Conservation (phyloP, 2,888 invertebrate species). For the Ectropis crepuscularia region DNA sequence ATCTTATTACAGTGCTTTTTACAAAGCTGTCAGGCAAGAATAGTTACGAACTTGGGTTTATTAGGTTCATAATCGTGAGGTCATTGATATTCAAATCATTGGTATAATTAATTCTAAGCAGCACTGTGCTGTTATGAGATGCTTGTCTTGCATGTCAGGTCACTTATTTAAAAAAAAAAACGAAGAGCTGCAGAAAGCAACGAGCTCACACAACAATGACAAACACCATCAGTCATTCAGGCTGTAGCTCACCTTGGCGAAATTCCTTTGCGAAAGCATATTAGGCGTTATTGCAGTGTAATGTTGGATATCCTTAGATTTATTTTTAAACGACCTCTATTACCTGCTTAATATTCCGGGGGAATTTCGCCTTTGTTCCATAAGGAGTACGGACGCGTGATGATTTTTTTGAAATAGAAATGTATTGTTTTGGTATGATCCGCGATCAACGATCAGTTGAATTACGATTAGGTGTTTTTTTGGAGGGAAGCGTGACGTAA, state of each 20-base stretch:
- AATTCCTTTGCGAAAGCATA: constrained; percentile 43
- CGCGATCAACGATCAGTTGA: constrained; percentile 18
- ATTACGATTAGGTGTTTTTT: constrained; percentile 22
- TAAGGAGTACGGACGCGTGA: constrained; percentile 52
- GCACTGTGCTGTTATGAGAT: too few relatives aligned
- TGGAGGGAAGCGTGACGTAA: constrained; percentile 3
- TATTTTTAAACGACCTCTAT: constrained; percentile 57
- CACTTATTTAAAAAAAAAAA: too few relatives aligned
- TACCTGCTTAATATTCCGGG: constrained; percentile 53
- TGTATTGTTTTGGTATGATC: constrained; percentile 43
- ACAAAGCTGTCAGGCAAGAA: too few relatives aligned
- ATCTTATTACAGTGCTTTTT: too few relatives aligned
- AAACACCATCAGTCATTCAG: constrained; percentile 17
- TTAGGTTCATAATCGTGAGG: too few relatives aligned
- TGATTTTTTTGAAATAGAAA: constrained; percentile 49
- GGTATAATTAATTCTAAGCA: too few relatives aligned
- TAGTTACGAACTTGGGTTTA: too few relatives aligned
- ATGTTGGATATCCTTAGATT: constrained; percentile 44
- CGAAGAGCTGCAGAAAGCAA: too few relatives aligned
- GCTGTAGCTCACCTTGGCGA: constrained; percentile 32
- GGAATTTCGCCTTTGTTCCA: constrained; percentile 56
- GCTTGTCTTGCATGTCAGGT: too few relatives aligned
- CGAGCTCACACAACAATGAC: constrained; percentile 6
- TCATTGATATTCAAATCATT: too few relatives aligned
- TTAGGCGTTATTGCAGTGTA: constrained; percentile 46